Conservation (phyloP, 2,797 vertebrate genomes). For the Muscicapa striata region DNA sequence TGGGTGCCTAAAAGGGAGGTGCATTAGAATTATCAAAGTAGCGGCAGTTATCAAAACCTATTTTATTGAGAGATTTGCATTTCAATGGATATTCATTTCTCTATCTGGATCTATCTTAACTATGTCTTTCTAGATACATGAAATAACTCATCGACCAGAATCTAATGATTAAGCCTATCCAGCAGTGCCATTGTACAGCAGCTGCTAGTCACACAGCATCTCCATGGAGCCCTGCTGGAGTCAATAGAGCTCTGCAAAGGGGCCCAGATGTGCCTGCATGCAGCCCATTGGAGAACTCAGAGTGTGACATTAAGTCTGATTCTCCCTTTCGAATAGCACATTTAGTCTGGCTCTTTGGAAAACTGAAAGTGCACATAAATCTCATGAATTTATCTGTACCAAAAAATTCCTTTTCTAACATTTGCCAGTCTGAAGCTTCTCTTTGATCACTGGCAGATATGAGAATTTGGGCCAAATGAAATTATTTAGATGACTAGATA, state of each 20-base stretch:
- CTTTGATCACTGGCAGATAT: background rate
- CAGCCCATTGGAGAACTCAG: background rate
- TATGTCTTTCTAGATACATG: constrained; percentile 12
- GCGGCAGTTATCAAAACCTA: constrained; percentile 26
- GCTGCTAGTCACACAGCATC: background rate
- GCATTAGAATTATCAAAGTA: constrained; percentile 15
- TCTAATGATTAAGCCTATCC: constrained; percentile 23
- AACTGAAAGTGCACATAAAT: background rate
- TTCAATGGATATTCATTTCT: constrained; percentile 58
- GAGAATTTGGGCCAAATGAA: background rate
- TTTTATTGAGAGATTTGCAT: constrained; percentile 54
- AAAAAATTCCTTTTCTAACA: background rate
- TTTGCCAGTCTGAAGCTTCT: background rate
- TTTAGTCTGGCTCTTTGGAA: background rate
- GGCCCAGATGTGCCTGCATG: constrained; percentile 8
- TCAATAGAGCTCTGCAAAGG: constrained; percentile 35
- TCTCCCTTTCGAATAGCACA: background rate
- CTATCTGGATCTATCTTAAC: constrained; percentile 48
- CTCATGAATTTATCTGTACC: background rate
- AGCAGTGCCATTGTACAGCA: background rate
- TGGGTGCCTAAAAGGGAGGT: background rate
- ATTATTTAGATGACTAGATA: background rate
- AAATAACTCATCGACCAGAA: constrained; percentile 46
- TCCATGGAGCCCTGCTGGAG: constrained; percentile 26
- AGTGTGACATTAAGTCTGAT: background rate